Percentiles rank a stretch among this genome's conserved stretches.
These are phyloP conservation scores for Caenorhabditis becei DNA, from an alignment of 2,888 invertebrate species.

Conservation along the genomic window DNA sequence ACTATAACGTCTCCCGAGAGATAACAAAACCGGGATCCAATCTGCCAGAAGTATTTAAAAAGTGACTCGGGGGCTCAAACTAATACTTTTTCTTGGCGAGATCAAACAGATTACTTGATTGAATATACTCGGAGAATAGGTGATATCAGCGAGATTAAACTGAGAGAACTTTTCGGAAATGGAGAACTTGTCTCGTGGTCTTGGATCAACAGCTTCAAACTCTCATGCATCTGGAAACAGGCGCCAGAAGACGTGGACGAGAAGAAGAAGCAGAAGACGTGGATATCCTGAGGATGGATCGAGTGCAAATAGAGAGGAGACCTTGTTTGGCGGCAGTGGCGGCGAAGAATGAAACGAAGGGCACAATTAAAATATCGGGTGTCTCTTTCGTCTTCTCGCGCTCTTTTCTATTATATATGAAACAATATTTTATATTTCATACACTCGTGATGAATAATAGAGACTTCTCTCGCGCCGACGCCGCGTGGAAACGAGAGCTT, in stretches of 20 bases:
- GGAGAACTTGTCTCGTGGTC: slow-evolving; percentile 9
- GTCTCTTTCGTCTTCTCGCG: slow-evolving; percentile 32
- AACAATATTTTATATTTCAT: slow-evolving; percentile 60
- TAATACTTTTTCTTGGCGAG: background rate
- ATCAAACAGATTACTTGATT: slow-evolving; percentile 2
- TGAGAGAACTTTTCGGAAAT: background rate
- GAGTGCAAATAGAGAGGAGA: slow-evolving; percentile 45
- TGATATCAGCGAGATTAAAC: slow-evolving; percentile 28
- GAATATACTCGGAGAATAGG: background rate
- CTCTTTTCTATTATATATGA: slow-evolving; percentile 60
- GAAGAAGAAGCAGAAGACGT: slow-evolving; percentile 27
- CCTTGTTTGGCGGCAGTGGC: slow-evolving; percentile 6
- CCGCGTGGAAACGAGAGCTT: background rate
- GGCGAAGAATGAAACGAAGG: slow-evolving; percentile 52
- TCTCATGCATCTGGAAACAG: slow-evolving; percentile 41
- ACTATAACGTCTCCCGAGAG: too few species aligned
- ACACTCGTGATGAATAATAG: slow-evolving; percentile 61
- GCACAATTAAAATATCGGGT: slow-evolving; percentile 63
- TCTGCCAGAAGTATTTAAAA: too few species aligned
- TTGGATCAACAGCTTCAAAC: slow-evolving; percentile 17
- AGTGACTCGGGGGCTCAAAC: too few species aligned
- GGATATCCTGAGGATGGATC: slow-evolving; percentile 38
- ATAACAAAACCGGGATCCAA: too few species aligned
- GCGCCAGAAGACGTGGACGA: slow-evolving; percentile 13
- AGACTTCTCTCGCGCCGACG: slow-evolving; percentile 24